A percentile compares a stretch with the other conserved stretches of the same genome.
Evolutionary conservation across 2,797 vertebrate genomes (phyloP).

Genomic region (Anolis apletophallus): DNA sequence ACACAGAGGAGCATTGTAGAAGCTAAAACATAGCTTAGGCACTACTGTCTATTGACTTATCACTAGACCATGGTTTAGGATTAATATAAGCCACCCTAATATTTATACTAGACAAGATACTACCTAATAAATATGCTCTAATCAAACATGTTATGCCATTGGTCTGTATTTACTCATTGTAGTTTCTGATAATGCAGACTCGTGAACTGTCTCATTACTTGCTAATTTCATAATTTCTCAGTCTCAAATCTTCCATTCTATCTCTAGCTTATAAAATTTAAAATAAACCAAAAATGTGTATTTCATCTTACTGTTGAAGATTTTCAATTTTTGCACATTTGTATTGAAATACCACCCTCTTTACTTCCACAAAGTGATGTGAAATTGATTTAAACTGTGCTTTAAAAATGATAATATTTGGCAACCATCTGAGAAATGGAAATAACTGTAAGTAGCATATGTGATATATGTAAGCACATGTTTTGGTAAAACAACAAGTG

Average conservation of each 20-base stretch:
- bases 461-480: too few relatives aligned
- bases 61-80: background rate
- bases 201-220: background rate
- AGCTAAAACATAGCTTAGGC: background rate
- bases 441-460: too few relatives aligned
- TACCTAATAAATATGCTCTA: background rate
- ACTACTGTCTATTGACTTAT: background rate
- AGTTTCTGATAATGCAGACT: background rate
- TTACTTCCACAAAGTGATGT: too few relatives aligned
- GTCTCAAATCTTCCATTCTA: background rate
- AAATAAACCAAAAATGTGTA: background rate
- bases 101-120: background rate
- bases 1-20: background rate
- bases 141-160: background rate
- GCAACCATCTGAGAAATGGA: too few relatives aligned
- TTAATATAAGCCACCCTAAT: background rate
- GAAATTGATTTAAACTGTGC: too few relatives aligned
- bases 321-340: background rate
- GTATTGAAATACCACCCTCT: too few relatives aligned
- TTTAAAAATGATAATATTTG: too few relatives aligned
- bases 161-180: background rate
- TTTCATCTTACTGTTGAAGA: background rate
- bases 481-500: too few relatives aligned
- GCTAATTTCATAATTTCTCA: background rate
- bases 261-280: background rate